Conservation (phyloP, 2,888 invertebrate genomes). For the Mongoloraphidia duomilia region DNA sequence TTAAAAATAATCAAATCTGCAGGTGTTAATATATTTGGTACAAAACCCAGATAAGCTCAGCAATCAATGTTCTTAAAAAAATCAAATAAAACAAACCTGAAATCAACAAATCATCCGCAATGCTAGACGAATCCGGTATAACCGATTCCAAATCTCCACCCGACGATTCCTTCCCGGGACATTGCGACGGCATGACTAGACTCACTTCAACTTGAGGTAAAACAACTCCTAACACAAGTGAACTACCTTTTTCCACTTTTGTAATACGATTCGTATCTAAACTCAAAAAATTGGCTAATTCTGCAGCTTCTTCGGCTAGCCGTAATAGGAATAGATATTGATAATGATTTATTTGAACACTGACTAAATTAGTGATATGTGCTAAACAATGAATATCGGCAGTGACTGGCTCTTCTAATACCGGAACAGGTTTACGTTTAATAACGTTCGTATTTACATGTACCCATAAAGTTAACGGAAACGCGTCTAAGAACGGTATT, state of each 20-base stretch:
- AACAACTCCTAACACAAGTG: constrained; percentile 59
- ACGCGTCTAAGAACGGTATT: constrained; percentile 69
- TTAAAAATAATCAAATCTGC: too few species aligned
- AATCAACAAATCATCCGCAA: constrained; percentile 58
- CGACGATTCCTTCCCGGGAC: constrained; percentile 75
- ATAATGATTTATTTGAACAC: constrained; percentile 85
- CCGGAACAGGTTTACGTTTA: constrained; percentile 1
- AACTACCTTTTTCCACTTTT: constrained; percentile 35
- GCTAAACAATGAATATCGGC: constrained; percentile 69
- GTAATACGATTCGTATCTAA: constrained; percentile 62
- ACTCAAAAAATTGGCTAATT: constrained; percentile 63
- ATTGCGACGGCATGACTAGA: constrained; percentile 71
- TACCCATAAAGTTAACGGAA: constrained; percentile 79
- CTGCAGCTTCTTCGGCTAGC: constrained; percentile 65
- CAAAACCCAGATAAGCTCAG: too few species aligned
- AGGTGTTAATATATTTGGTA: too few species aligned
- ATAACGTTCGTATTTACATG: constrained; percentile 30
- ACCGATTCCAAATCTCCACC: constrained; percentile 74
- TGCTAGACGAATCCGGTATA: constrained; percentile 71
- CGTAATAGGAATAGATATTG: constrained; percentile 81
- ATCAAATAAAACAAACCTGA: too few species aligned
- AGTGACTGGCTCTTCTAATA: constrained; percentile 21
- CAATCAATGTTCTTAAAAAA: too few species aligned
- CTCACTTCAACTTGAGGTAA: constrained; percentile 80
- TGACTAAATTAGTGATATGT: constrained; percentile 70